phyloP scores from a whole-genome alignment of 1,140 invertebrate species.

The Riptortus pedestris region DNA sequence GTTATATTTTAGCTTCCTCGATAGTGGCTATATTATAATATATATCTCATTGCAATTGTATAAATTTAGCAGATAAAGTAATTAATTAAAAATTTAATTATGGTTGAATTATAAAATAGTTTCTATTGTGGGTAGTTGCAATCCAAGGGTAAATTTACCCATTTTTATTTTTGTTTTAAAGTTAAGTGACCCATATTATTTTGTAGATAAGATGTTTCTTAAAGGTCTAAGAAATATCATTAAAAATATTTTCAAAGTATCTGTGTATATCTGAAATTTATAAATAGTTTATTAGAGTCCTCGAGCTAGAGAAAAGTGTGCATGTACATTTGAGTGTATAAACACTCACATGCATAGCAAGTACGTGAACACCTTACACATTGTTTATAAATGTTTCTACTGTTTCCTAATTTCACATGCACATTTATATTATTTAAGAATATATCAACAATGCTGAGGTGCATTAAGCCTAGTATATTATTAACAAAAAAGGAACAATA shows the following conservation, averaged over 20 bases:
- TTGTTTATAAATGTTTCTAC: conserved; percentile 3
- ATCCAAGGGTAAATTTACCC: conserved; percentile 7
- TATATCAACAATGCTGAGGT: conserved; percentile 25
- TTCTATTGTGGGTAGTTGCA: conserved; percentile 25
- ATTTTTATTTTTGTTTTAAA: conserved; percentile 15
- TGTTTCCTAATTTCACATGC: conserved; percentile 3
- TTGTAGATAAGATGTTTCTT: conserved; percentile 21
- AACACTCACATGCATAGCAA: conserved; percentile 17
- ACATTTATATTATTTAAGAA: conserved; percentile 10
- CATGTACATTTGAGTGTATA: conserved; percentile 15
- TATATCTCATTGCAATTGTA: not conserved
- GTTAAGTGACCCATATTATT: conserved; percentile 1
- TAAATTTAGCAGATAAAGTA: conserved; percentile 1
- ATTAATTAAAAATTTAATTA: conserved; percentile 6
- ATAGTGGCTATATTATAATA: not conserved
- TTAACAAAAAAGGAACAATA: conserved; percentile 11
- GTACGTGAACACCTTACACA: conserved; percentile 12
- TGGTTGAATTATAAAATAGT: conserved; percentile 15
- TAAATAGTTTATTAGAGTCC: not conserved
- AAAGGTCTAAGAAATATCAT: conserved; percentile 23
- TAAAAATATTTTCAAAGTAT: conserved; percentile 19
- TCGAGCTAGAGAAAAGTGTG: conserved; percentile 6
- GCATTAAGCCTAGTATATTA: conserved; percentile 26
- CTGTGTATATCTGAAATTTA: conserved; percentile 1
- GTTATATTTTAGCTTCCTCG: not conserved